A percentile compares a stretch with the other conserved stretches of the same genome.
Conservation (phyloP, 2,888 invertebrate species). For the Cephus sareptanus region DNA sequence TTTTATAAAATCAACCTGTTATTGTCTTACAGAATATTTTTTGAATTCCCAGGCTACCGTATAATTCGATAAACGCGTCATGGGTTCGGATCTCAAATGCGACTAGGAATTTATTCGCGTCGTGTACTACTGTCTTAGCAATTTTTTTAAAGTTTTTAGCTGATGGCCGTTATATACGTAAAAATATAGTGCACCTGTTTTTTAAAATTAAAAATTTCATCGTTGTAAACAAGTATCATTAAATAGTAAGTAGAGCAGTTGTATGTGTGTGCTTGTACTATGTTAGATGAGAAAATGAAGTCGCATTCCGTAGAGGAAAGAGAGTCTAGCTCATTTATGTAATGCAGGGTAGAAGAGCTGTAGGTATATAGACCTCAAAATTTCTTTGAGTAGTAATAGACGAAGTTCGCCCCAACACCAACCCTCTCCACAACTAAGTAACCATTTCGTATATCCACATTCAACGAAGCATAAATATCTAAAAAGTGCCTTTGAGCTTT, state of each 20-base stretch:
- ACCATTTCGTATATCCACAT: background rate
- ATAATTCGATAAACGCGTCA: background rate
- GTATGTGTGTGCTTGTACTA: constrained; percentile 2
- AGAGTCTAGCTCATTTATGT: constrained; percentile 19
- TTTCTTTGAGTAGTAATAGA: background rate
- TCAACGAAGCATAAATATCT: background rate
- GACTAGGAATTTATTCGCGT: background rate
- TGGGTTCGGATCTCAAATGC: background rate
- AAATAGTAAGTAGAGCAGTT: background rate
- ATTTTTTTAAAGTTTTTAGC: background rate
- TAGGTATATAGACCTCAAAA: background rate
- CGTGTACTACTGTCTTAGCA: background rate
- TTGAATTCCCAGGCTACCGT: background rate
- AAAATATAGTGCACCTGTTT: background rate
- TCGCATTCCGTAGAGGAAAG: constrained; percentile 8
- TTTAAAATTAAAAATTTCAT: background rate
- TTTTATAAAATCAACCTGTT: background rate
- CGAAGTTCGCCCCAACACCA: background rate
- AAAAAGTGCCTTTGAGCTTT: background rate
- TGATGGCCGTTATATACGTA: background rate
- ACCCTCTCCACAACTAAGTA: background rate
- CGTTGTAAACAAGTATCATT: background rate
- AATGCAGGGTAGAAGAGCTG: constrained; percentile 11
- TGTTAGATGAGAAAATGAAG: constrained; percentile 27
- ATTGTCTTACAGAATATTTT: no score